phyloP scores from a whole-genome alignment of 2,113 vertebrate genomes.

The Hemichromis elongatus region DNA sequence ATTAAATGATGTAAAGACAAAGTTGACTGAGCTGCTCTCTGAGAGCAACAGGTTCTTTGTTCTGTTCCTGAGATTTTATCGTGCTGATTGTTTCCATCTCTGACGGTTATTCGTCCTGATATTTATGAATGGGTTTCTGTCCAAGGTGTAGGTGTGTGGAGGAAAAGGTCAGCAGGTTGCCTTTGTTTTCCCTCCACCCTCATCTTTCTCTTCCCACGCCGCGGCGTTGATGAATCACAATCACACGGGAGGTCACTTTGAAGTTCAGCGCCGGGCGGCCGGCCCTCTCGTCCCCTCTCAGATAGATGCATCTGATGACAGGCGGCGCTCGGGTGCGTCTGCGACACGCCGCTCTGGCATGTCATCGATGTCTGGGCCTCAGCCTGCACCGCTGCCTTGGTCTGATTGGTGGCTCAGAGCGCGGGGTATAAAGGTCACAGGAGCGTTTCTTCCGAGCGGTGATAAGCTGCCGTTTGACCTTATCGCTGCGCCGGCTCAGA shows the following conservation, averaged over 20 bases:
- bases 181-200: constrained; percentile 30
- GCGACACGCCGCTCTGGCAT: constrained; percentile 27
- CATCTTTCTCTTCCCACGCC: constrained; percentile 35
- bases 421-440: constrained; percentile 35
- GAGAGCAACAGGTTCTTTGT: neutral
- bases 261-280: neutral
- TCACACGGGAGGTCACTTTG: constrained; percentile 41
- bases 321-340: constrained; percentile 21
- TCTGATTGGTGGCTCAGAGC: neutral
- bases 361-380: constrained; percentile 30
- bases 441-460: neutral
- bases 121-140: constrained; percentile 1
- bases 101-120: neutral
- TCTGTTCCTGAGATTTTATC: neutral
- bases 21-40: neutral
- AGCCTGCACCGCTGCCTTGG: neutral
- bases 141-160: neutral
- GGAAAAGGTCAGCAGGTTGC: constrained; percentile 52
- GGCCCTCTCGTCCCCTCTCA: neutral
- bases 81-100: neutral
- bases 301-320: constrained; percentile 57
- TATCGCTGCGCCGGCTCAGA: neutral
- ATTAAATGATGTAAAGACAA: neutral
- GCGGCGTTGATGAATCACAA: constrained; percentile 35
- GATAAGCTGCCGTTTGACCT: constrained; percentile 52